Evolutionary conservation across 2,888 invertebrate genomes (phyloP).

Genomic region (Euspilapteryx auroguttella): DNA sequence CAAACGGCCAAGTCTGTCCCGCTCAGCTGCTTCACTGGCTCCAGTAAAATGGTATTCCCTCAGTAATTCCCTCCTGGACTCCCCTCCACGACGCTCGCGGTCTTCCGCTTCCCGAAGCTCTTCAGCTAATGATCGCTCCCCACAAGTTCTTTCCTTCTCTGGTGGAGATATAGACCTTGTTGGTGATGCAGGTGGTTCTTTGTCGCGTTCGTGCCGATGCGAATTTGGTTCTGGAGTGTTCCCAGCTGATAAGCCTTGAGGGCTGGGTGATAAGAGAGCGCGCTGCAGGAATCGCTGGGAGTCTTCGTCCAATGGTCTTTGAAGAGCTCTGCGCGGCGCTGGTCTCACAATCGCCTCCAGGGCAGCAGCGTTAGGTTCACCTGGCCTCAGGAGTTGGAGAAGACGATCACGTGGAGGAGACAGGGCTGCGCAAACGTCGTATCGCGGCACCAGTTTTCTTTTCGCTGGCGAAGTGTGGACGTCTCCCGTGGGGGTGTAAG

Average conservation of each 20-base stretch:
- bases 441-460: constrained; percentile 34
- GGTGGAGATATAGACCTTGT: neutral
- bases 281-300: constrained; percentile 39
- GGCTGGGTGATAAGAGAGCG: constrained; percentile 31
- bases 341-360: constrained; percentile 46
- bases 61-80: constrained; percentile 15
- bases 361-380: constrained; percentile 36
- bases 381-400: constrained; percentile 36
- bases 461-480: constrained; percentile 31
- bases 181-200: neutral
- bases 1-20: constrained; percentile 38
- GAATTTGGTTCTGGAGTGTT: constrained; percentile 18
- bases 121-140: constrained; percentile 34
- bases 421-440: constrained; percentile 27
- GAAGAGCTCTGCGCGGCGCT: constrained; percentile 31
- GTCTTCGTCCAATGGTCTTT: constrained; percentile 39
- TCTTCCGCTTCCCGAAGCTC: constrained; percentile 44
- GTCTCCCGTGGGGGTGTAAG: constrained; percentile 39
- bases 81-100: constrained; percentile 17
- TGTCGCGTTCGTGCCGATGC: constrained; percentile 6
- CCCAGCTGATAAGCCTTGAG: constrained; percentile 16
- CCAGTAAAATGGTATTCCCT: constrained; percentile 23
- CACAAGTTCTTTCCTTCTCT: constrained; percentile 1
- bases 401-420: constrained; percentile 38
- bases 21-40: constrained; percentile 27